These are phyloP conservation scores for Macrocentrus cingulum DNA, from an alignment of 1,140 invertebrate genomes.

Conservation along the genomic window DNA sequence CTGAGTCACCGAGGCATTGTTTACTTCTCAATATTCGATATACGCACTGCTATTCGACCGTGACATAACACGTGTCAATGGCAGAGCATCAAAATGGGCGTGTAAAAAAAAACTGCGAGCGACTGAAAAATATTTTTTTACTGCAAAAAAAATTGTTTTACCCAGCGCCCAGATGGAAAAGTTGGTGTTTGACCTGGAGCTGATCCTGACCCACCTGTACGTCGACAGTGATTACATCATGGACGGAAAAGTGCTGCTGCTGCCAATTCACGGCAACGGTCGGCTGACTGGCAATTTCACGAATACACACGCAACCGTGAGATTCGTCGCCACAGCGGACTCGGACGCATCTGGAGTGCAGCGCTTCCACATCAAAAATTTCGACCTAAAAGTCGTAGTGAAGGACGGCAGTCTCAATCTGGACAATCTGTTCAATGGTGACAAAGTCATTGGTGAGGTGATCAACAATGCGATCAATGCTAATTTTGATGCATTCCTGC, in stretches of 20 bases:
- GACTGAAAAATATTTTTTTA: too few relatives aligned
- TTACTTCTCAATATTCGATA: neutral
- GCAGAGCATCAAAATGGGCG: too few relatives aligned
- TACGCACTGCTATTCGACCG: neutral
- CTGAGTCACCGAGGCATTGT: too few relatives aligned
- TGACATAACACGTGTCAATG: neutral
- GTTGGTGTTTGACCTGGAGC: conserved; percentile 55
- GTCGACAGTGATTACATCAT: conserved; percentile 65
- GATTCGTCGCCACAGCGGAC: conserved; percentile 53
- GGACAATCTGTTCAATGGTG: conserved; percentile 67
- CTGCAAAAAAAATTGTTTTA: conserved; percentile 18
- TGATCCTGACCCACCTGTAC: conserved; percentile 61
- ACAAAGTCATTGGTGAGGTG: conserved; percentile 58
- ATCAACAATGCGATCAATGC: conserved; percentile 67
- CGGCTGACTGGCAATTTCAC: conserved; percentile 66
- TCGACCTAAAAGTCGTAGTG: conserved; percentile 62
- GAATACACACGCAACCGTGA: conserved; percentile 59
- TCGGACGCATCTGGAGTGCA: conserved; percentile 56
- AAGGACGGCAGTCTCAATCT: conserved; percentile 63
- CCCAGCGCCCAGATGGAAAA: conserved; percentile 58
- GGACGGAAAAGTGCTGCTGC: conserved; percentile 63
- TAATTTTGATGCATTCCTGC: conserved; percentile 63
- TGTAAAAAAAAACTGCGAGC: too few relatives aligned
- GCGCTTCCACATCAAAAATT: conserved; percentile 59
- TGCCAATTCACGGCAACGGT: conserved; percentile 66